Evolutionary conservation across 2,797 vertebrate species (phyloP), one percentile per base, ranked within the genome.

Genomic region (Falco rusticolus): DNA sequence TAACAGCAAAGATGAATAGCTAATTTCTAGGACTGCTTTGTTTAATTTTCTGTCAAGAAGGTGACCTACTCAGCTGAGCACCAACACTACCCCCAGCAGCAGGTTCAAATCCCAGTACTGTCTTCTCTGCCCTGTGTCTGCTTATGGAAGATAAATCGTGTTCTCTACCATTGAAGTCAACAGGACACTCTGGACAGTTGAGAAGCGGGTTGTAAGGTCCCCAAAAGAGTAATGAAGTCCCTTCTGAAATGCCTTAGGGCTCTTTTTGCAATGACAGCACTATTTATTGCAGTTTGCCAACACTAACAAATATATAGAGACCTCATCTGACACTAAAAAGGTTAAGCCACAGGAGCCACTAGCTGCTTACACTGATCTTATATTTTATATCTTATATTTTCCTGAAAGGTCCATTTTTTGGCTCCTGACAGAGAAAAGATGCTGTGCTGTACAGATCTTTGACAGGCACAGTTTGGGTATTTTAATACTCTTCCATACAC

Each of bases 11-110:
- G 83, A 80, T 86, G 72, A 96, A 89, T 61, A 80, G 34, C 63
- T 95, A 61, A 93, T 91, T 94, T 90, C 69, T 66, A 94, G 75
- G 48, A 34, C 0, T 0, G 37, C 26, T 93, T 93, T 91, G 11
- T 94, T 26, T 26, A 93, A 91, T 89, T 93, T 26, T 68, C 37
- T 93, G 33, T 84, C 63, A 83, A 89, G 72, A 47, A 89, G 69
- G 56, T 87, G 83, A 95, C 68, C 64, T 89, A 47, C 60, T 59
- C 91, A 94, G 56, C 37, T 71, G 59, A 94, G 66, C 50, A 72
- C 59, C 90, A 89, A 48, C 2, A 6, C 34, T 39, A 85, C 61
- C 8, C 72, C 69, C 29, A 78, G 65, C 33, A 84, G 21, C 26
- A 86, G 10, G 13, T 84, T 89, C 57, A 92, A 74, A 89, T 78